These are phyloP conservation scores for Cryptophagus acutangulus DNA, from an alignment of 2,888 invertebrate species.

Conservation along the genomic window DNA sequence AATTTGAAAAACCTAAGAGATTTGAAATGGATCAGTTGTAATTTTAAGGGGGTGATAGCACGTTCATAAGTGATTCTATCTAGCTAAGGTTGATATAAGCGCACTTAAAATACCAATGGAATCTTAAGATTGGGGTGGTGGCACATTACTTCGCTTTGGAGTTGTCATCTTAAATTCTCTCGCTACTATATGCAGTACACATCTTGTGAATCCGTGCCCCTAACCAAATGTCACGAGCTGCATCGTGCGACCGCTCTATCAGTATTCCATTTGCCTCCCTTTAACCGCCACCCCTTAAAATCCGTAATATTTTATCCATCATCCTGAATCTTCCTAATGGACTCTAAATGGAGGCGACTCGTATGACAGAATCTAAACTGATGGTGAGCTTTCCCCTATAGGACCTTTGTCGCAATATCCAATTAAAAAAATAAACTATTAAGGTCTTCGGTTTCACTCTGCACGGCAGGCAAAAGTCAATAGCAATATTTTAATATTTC, in stretches of 20 bases:
- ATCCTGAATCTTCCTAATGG: conserved; percentile 45
- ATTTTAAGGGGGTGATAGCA: too few species aligned
- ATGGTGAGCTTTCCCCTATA: conserved; percentile 26
- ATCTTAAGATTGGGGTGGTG: conserved; percentile 2
- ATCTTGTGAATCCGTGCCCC: conserved; percentile 38
- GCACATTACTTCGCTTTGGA: conserved; percentile 3
- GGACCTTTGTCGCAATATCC: conserved; percentile 34
- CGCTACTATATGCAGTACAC: conserved; percentile 32
- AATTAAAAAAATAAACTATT: conserved; percentile 46
- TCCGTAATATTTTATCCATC: conserved; percentile 41
- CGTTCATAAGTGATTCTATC: too few species aligned
- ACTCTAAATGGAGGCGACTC: conserved; percentile 44
- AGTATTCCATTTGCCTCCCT: conserved; percentile 34
- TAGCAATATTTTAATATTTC: conserved; percentile 29
- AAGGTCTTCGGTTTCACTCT: conserved; percentile 36
- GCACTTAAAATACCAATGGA: too few species aligned
- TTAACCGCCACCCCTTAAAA: conserved; percentile 26
- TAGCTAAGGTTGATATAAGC: too few species aligned
- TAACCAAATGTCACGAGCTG: conserved; percentile 41
- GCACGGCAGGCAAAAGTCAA: conserved; percentile 18
- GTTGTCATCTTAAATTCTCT: conserved; percentile 7
- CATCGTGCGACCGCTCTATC: conserved; percentile 29
- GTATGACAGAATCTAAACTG: conserved; percentile 40
- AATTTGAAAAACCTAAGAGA: too few species aligned
- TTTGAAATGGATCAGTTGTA: too few species aligned